Conservation (phyloP, 1,140 invertebrate species). For the Brachionus plicatilis region DNA sequence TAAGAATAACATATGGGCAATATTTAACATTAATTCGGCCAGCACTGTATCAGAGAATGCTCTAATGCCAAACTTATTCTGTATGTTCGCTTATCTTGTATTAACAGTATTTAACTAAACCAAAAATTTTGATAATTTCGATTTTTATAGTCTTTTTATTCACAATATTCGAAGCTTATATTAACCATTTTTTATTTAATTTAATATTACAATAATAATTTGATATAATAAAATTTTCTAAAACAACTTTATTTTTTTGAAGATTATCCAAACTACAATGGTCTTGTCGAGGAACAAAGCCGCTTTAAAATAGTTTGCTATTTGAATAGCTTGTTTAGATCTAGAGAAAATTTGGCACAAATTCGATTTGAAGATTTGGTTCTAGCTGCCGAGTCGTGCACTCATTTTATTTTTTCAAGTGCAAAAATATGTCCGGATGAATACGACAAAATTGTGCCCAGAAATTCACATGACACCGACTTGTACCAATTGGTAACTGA, state of each 20-base stretch:
- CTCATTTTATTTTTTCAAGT: conserved; percentile 22
- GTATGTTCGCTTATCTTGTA: conserved; percentile 3
- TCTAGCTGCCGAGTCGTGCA: neutral
- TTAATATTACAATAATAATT: neutral
- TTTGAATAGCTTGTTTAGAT: neutral
- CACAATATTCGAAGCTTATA: neutral
- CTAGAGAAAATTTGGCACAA: neutral
- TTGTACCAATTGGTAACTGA: conserved; percentile 1
- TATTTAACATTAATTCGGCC: conserved; percentile 27
- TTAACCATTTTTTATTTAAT: neutral
- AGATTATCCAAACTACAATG: neutral
- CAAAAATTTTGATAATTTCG: neutral
- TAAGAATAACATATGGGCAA: conserved; percentile 25
- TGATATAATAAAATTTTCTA: neutral
- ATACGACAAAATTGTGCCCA: neutral
- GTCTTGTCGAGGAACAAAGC: neutral
- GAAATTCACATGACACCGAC: neutral
- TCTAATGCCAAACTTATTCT: neutral
- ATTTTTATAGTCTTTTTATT: conserved; percentile 17
- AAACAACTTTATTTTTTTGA: neutral
- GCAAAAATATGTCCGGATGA: neutral
- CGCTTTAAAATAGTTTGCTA: conserved; percentile 17
- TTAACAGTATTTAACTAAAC: conserved; percentile 10
- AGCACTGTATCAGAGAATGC: neutral
- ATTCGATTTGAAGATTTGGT: neutral